Conservation (phyloP, 2,113 vertebrate species). For the Phocoena phocoena region DNA sequence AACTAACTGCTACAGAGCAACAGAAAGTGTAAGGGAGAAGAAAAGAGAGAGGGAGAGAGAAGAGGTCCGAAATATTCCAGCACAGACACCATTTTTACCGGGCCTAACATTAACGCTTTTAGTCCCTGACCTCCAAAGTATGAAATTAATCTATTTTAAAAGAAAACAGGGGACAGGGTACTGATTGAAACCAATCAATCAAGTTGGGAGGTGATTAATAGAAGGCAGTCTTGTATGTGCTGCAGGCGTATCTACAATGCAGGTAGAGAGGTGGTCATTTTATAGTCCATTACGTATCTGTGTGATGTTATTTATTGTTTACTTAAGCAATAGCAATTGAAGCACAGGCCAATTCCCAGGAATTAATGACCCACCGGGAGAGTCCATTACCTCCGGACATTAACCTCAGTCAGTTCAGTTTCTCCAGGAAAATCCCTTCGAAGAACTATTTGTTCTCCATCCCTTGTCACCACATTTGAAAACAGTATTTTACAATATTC, state of each 20-base stretch:
- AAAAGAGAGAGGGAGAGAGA: not conserved
- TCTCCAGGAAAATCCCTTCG: constrained; percentile 54
- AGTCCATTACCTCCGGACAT: constrained; percentile 66
- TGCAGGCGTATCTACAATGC: constrained; percentile 52
- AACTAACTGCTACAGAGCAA: not conserved
- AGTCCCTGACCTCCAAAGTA: constrained; percentile 62
- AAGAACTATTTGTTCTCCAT: constrained; percentile 52
- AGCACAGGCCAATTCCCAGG: constrained; percentile 57
- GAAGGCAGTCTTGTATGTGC: constrained; percentile 14
- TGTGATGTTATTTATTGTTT: constrained; percentile 76
- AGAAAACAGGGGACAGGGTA: constrained; percentile 74
- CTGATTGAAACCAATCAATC: constrained; percentile 75
- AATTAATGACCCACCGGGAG: constrained; percentile 74
- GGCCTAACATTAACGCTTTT: constrained; percentile 39
- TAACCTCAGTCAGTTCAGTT: constrained; percentile 60
- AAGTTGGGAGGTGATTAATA: constrained; percentile 68
- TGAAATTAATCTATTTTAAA: constrained; percentile 77
- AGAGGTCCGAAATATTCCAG: not conserved
- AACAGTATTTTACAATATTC: constrained; percentile 46
- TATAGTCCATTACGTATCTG: constrained; percentile 71
- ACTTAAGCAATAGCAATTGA: constrained; percentile 67
- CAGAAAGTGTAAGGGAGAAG: not conserved
- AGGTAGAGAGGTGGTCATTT: constrained; percentile 65
- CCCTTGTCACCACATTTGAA: constrained; percentile 22
- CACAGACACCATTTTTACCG: not conserved